Evolutionary conservation across 2,888 invertebrate genomes (phyloP).

Genomic region (Helobdella robusta): DNA sequence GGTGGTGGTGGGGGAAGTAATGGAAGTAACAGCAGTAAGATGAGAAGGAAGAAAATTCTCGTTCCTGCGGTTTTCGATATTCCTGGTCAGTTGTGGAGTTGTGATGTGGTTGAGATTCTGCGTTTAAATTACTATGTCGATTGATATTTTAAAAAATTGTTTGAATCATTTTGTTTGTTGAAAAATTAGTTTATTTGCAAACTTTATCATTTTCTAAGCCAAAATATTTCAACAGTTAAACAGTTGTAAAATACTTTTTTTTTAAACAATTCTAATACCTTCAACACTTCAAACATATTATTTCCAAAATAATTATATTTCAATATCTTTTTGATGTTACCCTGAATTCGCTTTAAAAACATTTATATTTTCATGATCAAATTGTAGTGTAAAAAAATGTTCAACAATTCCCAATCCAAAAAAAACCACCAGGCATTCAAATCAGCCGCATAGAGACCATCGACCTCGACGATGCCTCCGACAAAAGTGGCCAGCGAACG

Average conservation of each 20-base stretch:
- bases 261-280: too few relatives aligned
- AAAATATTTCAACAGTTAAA: too few relatives aligned
- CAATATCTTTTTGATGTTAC: too few relatives aligned
- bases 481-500: conserved; percentile 17
- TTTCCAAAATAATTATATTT: too few relatives aligned
- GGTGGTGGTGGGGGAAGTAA: too few relatives aligned
- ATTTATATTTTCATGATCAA: not conserved
- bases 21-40: not conserved
- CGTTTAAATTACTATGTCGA: too few relatives aligned
- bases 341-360: too few relatives aligned
- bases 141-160: not conserved
- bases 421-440: conserved; percentile 30
- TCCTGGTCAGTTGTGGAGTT: conserved; percentile 18
- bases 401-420: not conserved
- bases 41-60: conserved; percentile 15
- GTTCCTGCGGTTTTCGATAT: conserved; percentile 29
- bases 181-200: not conserved
- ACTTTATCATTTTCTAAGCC: not conserved
- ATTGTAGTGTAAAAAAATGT: not conserved
- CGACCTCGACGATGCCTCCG: conserved; percentile 29
- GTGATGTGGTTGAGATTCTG: not conserved
- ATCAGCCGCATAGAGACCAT: conserved; percentile 34
- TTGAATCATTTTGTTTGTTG: not conserved
- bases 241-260: too few relatives aligned
- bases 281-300: too few relatives aligned